phyloP scores from a whole-genome alignment of 2,888 invertebrate species.

The Sepiola atlantica region DNA sequence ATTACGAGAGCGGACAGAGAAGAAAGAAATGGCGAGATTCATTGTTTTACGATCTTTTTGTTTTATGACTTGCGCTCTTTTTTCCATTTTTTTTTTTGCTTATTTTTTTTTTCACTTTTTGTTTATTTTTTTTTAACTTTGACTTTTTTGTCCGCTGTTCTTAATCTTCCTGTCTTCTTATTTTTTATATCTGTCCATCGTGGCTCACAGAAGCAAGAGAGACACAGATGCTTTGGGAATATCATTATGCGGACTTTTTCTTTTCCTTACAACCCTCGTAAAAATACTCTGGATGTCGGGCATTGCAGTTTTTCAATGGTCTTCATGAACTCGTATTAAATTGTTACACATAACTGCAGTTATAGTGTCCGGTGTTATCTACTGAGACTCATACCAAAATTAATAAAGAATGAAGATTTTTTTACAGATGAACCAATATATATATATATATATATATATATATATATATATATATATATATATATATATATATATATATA shows the following conservation, averaged over 20 bases:
- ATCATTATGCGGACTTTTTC: neutral
- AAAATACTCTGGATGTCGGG: neutral
- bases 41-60: conserved; percentile 32
- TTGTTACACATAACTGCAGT: neutral
- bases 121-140: neutral
- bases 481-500: neutral
- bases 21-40: neutral
- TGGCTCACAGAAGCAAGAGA: neutral
- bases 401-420: neutral
- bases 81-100: neutral
- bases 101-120: neutral
- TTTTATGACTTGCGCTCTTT: neutral
- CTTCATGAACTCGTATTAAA: neutral
- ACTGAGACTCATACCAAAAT: neutral
- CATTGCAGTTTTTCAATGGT: conserved; percentile 13
- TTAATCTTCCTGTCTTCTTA: neutral
- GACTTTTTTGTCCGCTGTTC: neutral
- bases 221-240: neutral
- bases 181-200: neutral
- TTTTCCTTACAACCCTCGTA: neutral
- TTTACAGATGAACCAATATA: neutral
- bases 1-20: neutral
- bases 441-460: neutral
- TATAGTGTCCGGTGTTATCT: neutral
- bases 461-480: neutral